These are phyloP conservation scores for Petaurus breviceps DNA, from an alignment of 2,113 vertebrate species.

Conservation along the genomic window DNA sequence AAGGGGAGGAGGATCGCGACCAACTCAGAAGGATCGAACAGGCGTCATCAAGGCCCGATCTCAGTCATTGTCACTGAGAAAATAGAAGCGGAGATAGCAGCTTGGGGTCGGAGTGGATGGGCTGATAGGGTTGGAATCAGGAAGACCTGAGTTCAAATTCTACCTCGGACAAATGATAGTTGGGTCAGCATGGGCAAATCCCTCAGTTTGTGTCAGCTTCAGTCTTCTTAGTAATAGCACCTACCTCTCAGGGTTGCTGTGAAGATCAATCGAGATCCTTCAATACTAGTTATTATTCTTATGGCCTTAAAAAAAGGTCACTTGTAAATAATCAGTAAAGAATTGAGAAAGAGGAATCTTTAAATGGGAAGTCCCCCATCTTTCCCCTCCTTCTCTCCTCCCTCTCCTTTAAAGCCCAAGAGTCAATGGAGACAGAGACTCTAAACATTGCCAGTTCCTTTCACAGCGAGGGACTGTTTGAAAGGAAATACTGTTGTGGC, in stretches of 20 bases:
- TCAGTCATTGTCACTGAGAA: neutral
- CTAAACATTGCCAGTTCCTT: neutral
- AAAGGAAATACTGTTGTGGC: neutral
- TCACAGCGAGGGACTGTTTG: neutral
- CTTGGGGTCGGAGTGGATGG: neutral
- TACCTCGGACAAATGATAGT: neutral
- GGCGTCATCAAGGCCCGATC: neutral
- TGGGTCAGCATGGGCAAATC: neutral
- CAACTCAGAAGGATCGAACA: neutral
- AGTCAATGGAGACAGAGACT: neutral
- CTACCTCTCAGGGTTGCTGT: neutral
- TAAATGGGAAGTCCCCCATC: neutral
- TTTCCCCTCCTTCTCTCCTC: neutral
- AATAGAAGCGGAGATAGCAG: neutral
- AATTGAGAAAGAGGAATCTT: neutral
- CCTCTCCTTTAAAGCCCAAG: neutral
- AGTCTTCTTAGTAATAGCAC: neutral
- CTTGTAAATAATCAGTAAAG: neutral
- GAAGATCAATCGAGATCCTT: neutral
- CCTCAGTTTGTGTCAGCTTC: neutral
- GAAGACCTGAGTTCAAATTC: neutral
- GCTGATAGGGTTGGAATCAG: neutral
- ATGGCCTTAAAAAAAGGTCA: neutral
- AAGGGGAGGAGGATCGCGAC: neutral
- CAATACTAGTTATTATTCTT: neutral